Base-by-base conservation (phyloP, 2,113 vertebrate species). In the Nothobranchius furzeri region DNA sequence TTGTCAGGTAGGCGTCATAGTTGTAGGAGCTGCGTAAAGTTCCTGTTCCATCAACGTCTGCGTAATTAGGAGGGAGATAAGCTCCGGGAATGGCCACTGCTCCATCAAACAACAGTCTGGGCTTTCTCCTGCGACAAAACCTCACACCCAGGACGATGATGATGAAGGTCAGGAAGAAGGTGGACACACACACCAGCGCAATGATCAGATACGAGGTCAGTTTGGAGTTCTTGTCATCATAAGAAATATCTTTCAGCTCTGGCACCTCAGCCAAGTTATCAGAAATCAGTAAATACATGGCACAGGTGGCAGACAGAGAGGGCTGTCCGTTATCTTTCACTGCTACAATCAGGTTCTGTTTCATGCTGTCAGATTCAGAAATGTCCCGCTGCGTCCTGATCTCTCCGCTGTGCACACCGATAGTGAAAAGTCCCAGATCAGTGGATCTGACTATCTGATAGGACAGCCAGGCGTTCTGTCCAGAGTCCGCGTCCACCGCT, bases 1-100 rank as follows among this genome's bases (percentile, higher is more conserved):
- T 89, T 12, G 88, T 90, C 67, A 90, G 60, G 62, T 88, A 90
- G 0, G 78, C 56, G 0, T 91, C 90, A 64, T 89, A 89, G 73
- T 90, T 90, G 48, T 89, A 91, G 55, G 86, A 6, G 25, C 88
- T 90, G 56, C 81, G 77, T 51, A 90, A 81, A 83, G 90, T 90
- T 79, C 87, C 90, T 64, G 85, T 65, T 14, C 1, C 1, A 1
- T 58, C 56, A 45, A 58, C 40, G 43, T 58, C 56, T 24, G 37
- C 10, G 7, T 58, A 58, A 24, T 43, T 58, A 0, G 56, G 56
- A 43, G 56, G 56, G 4, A 58, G 56, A 58, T 58, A 58, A 58
- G 56, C 56, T 12, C 56, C 56, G 0, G 56, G 56, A 7, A 58
- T 58, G 56, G 56, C 56, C 3, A 58, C 56, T 58, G 56, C 56